phyloP scores from a whole-genome alignment of 1,140 invertebrate genomes.

The Ptiloglossa arizonensis region DNA sequence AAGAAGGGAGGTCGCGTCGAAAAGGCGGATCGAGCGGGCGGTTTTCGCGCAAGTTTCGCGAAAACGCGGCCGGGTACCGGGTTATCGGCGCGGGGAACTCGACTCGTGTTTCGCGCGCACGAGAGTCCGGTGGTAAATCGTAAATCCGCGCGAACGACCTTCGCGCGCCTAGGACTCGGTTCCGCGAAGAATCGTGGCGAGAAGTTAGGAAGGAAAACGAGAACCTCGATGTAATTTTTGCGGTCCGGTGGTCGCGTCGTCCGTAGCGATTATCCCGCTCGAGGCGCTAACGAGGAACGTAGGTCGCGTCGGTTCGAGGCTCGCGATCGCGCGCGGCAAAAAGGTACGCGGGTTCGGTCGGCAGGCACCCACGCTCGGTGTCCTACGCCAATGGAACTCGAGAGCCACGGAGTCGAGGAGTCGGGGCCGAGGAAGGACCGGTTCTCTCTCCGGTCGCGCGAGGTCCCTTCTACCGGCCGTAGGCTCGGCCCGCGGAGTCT shows the following conservation, averaged over 20 bases:
- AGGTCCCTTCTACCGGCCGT: constrained; percentile 54
- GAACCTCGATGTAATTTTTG: background rate
- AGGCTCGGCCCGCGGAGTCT: constrained; percentile 43
- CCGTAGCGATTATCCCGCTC: background rate
- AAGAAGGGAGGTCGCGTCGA: constrained; percentile 54
- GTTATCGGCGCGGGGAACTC: too few relatives aligned
- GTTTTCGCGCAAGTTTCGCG: constrained; percentile 21
- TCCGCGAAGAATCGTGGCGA: too few relatives aligned
- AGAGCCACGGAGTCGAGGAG: too few relatives aligned
- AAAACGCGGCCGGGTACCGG: too few relatives aligned
- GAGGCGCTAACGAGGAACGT: constrained; percentile 37
- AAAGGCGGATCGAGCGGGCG: constrained; percentile 53
- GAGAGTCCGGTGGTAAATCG: background rate
- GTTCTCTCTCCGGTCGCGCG: constrained; percentile 65
- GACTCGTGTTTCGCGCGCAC: background rate
- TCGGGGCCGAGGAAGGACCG: constrained; percentile 60
- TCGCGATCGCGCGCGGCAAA: constrained; percentile 16
- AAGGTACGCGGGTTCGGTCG: constrained; percentile 30
- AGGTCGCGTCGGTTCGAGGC: constrained; percentile 7
- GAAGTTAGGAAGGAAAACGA: background rate
- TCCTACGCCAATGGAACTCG: constrained; percentile 62
- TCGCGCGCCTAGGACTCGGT: background rate
- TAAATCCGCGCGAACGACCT: background rate
- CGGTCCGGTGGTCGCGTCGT: too few relatives aligned
- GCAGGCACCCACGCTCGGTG: constrained; percentile 61